These are phyloP conservation scores for Phylloscopus trochilus DNA, from an alignment of 2,113 vertebrate species.

Conservation along the genomic window DNA sequence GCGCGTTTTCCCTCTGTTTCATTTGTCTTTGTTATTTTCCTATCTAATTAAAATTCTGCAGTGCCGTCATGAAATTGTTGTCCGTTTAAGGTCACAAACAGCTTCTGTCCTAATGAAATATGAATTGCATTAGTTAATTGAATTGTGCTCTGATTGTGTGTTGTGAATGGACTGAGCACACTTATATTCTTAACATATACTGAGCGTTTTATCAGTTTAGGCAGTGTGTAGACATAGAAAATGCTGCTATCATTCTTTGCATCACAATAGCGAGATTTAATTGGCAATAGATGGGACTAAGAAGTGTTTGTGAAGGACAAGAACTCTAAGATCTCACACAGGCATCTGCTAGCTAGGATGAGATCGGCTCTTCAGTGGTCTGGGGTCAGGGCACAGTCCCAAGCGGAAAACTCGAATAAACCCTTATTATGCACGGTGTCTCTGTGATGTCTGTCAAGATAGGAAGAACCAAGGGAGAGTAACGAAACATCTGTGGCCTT, in stretches of 20 bases:
- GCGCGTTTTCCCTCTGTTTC: constrained; percentile 23
- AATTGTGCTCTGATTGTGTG: constrained; percentile 28
- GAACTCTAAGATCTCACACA: neutral
- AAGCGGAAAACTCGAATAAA: neutral
- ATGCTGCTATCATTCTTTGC: constrained; percentile 10
- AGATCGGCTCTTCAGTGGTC: neutral
- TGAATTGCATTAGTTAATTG: constrained; percentile 67
- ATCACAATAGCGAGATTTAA: neutral
- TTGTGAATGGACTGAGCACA: constrained; percentile 32
- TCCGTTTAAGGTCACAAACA: constrained; percentile 64
- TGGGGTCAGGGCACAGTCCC: constrained; percentile 16
- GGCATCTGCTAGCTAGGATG: neutral
- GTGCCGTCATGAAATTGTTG: constrained; percentile 56
- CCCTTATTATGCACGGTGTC: neutral
- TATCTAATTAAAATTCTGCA: constrained; percentile 63
- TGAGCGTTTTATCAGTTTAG: neutral
- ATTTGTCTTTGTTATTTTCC: constrained; percentile 63
- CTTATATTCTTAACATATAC: constrained; percentile 3
- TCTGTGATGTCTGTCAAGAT: neutral
- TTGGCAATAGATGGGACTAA: neutral
- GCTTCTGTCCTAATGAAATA: constrained; percentile 69
- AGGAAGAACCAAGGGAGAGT: neutral
- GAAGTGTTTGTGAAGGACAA: neutral
- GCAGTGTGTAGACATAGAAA: neutral
- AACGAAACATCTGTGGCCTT: neutral